Evolutionary conservation across 2,113 vertebrate species (phyloP).

Genomic region (Sphyrna mokarran): DNA sequence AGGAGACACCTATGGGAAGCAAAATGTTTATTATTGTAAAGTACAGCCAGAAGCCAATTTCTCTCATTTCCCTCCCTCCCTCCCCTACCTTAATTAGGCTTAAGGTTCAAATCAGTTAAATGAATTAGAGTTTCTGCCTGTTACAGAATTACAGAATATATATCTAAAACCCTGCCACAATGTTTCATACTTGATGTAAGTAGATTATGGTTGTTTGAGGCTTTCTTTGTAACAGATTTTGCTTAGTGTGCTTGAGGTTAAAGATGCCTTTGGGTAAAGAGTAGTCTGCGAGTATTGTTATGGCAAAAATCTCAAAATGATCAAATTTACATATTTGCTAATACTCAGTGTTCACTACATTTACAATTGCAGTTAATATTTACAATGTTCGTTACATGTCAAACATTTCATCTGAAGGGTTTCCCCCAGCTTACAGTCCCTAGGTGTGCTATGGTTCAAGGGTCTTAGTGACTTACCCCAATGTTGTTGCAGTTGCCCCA

Average conservation of each 20-base stretch:
- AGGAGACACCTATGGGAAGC: background rate
- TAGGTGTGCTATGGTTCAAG: too few species aligned
- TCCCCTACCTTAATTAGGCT: background rate
- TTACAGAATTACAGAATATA: background rate
- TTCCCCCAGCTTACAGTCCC: too few species aligned
- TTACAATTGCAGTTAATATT: too few species aligned
- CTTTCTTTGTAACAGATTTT: slow-evolving; percentile 24
- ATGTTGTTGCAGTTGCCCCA: too few species aligned
- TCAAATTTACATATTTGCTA: too few species aligned
- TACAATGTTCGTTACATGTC: too few species aligned
- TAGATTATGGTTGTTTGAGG: background rate
- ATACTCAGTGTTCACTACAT: too few species aligned
- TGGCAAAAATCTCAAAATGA: too few species aligned
- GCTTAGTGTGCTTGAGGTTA: background rate
- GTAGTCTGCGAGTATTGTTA: background rate
- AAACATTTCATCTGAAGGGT: too few species aligned
- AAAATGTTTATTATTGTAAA: slow-evolving; percentile 40
- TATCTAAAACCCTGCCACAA: background rate
- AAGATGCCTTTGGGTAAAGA: background rate
- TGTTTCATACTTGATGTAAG: background rate
- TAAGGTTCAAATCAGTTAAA: background rate
- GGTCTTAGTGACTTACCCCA: too few species aligned
- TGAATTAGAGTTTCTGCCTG: background rate
- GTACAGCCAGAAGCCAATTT: background rate
- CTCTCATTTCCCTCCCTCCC: background rate